Conservation (phyloP, 2,888 invertebrate genomes). For the Neoitamus cyanurus region DNA sequence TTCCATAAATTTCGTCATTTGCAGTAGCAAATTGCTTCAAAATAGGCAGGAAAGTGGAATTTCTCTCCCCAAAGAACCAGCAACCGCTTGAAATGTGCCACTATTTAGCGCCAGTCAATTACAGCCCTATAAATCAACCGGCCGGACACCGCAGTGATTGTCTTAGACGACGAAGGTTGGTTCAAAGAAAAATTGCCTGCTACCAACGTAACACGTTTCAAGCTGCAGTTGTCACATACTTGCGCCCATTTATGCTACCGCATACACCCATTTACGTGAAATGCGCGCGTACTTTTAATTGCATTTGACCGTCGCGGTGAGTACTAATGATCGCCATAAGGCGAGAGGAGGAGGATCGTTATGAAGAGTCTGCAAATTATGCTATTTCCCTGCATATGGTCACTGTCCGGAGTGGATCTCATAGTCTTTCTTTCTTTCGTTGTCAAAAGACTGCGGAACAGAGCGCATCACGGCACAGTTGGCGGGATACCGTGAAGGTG, state of each 20-base stretch:
- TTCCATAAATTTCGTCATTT: slow-evolving; percentile 1
- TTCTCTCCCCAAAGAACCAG: neutral
- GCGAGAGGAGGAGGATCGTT: neutral
- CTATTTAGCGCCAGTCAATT: slow-evolving; percentile 26
- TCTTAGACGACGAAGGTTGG: neutral
- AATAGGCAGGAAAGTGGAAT: slow-evolving; percentile 20
- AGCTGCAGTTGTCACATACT: slow-evolving; percentile 5
- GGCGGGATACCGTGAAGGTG: slow-evolving; percentile 10
- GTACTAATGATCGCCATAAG: neutral
- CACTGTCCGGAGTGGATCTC: neutral
- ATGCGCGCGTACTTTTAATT: slow-evolving; percentile 16
- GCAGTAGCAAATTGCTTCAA: neutral
- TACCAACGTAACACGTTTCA: neutral
- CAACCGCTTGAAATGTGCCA: neutral
- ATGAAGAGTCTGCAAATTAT: neutral
- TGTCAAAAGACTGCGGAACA: neutral
- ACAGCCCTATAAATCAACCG: slow-evolving; percentile 6
- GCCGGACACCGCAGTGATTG: neutral
- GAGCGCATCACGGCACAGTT: neutral
- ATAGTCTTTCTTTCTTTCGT: neutral
- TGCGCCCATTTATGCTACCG: neutral
- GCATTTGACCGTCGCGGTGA: neutral
- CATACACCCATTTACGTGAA: slow-evolving; percentile 11
- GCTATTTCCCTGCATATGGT: neutral
- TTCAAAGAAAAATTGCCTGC: neutral